phyloP scores from a whole-genome alignment of 2,797 vertebrate genomes.

The Aphelocoma californica region DNA sequence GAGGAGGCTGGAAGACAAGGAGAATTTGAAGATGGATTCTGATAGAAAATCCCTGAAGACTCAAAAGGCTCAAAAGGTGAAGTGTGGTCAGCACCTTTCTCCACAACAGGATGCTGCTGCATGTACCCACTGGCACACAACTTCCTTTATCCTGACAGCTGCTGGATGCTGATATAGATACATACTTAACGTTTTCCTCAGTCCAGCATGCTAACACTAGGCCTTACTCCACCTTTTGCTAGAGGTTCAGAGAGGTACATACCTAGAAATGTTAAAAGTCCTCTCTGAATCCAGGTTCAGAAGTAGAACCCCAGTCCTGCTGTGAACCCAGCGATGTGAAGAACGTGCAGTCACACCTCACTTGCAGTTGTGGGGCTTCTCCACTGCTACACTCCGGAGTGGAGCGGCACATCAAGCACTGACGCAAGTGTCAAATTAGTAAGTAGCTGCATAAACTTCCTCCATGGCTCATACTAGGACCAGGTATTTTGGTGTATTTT shows the following conservation, averaged over 20 bases:
- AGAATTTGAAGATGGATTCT: not conserved
- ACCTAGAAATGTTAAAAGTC: not conserved
- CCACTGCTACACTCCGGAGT: not conserved
- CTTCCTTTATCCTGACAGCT: not conserved
- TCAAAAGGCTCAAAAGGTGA: not conserved
- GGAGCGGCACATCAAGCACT: not conserved
- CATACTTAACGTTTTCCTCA: not conserved
- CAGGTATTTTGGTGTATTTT: not conserved
- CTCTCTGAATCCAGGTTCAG: not conserved
- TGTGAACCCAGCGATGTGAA: not conserved
- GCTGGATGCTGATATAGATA: not conserved
- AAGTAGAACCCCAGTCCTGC: not conserved
- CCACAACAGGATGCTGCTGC: not conserved
- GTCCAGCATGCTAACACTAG: not conserved
- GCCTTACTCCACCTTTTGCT: not conserved
- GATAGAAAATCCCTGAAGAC: not conserved
- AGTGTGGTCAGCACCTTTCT: not conserved
- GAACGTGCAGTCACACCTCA: fast-evolving
- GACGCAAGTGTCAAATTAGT: not conserved
- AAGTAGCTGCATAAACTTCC: not conserved
- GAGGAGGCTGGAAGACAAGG: not conserved
- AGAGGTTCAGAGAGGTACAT: not conserved
- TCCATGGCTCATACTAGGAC: not conserved
- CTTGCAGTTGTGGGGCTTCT: not conserved
- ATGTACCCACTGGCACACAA: not conserved